Percentiles rank a stretch among this genome's conserved stretches.
Conservation (phyloP, 2,113 vertebrate species). For the Orthonyx spaldingii region DNA sequence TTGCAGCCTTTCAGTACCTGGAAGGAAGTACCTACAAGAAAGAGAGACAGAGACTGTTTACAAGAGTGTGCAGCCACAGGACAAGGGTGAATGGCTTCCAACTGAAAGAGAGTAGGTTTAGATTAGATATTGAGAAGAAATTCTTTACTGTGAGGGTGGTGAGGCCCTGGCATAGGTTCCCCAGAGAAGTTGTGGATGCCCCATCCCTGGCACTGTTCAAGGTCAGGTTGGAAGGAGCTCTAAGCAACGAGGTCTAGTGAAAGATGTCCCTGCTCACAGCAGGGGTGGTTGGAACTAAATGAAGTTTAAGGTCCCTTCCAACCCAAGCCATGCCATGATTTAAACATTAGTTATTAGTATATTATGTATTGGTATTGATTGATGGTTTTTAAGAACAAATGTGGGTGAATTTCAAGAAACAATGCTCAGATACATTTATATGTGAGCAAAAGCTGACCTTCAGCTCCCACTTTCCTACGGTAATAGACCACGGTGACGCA, state of each 20-base stretch:
- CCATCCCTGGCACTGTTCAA: no score
- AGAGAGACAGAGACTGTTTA: not conserved
- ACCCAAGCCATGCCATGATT: not conserved
- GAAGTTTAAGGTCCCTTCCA: not conserved
- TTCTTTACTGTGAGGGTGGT: not conserved
- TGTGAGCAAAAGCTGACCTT: not conserved
- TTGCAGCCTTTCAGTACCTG: not conserved
- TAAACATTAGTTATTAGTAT: not conserved
- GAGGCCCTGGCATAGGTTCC: not conserved
- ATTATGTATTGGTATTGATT: not conserved
- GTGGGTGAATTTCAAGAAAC: not conserved
- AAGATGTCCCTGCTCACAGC: not conserved
- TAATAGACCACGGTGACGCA: not conserved
- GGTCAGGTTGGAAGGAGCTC: not conserved
- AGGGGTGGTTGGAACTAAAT: not conserved
- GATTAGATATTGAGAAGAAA: not conserved
- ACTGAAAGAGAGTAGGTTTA: not conserved
- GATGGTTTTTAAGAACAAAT: not conserved
- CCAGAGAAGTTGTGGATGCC: not conserved
- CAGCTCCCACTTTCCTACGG: not conserved
- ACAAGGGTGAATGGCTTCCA: no score
- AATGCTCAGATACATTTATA: not conserved
- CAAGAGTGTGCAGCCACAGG: not conserved
- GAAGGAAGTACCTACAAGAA: not conserved
- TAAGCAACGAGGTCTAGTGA: not conserved